Conservation (phyloP, 2,888 invertebrate species). For the Lochmaea crataegi region DNA sequence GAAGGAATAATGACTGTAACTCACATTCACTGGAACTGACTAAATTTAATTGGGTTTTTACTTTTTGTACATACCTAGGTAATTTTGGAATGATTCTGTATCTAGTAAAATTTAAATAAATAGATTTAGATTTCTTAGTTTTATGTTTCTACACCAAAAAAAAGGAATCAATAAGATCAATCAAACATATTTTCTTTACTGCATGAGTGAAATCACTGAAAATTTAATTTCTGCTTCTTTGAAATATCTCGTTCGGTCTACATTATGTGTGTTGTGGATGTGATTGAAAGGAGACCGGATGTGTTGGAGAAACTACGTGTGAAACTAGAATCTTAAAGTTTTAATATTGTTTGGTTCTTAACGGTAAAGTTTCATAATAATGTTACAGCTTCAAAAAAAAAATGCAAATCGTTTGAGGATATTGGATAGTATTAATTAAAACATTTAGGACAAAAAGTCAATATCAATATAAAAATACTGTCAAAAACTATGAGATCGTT, state of each 20-base stretch:
- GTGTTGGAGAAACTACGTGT: constrained; percentile 20
- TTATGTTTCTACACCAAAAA: neutral
- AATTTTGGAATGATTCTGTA: too few species aligned
- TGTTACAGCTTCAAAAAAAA: too few species aligned
- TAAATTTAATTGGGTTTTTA: too few species aligned
- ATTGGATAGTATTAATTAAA: too few species aligned
- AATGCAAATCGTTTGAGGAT: too few species aligned
- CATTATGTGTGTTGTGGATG: constrained; percentile 7
- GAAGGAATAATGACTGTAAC: too few species aligned
- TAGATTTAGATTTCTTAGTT: neutral
- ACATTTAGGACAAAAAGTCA: too few species aligned
- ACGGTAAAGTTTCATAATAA: neutral
- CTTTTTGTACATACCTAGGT: too few species aligned
- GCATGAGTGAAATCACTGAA: constrained; percentile 27
- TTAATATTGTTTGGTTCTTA: neutral
- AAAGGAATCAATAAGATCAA: neutral
- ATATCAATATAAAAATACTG: too few species aligned
- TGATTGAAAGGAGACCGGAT: constrained; percentile 33
- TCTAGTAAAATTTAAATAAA: too few species aligned
- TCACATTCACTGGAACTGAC: too few species aligned
- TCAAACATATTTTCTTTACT: neutral
- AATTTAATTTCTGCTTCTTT: constrained; percentile 17
- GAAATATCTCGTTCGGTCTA: constrained; percentile 4
- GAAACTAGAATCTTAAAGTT: constrained; percentile 1
- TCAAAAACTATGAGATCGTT: too few species aligned